Evolutionary conservation across 1,140 invertebrate genomes (phyloP).

Genomic region (Leptoteleia sp.): DNA sequence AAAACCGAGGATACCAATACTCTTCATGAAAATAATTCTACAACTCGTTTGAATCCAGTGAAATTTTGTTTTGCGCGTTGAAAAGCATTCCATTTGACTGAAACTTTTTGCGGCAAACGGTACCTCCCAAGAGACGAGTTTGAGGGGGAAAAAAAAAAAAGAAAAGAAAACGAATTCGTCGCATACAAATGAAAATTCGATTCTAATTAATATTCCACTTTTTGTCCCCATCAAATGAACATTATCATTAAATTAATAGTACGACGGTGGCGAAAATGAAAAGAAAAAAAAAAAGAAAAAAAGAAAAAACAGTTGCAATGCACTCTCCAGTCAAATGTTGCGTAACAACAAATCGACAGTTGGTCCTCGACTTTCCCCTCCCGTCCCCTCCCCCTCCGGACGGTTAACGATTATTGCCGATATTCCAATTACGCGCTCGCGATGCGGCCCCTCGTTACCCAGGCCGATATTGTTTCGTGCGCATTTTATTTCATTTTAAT

Average conservation of each 20-base stretch:
- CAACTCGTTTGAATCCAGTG: no score
- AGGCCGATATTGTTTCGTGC: slow-evolving; percentile 25
- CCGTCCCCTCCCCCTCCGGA: slow-evolving; percentile 23
- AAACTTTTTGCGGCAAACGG: slow-evolving; percentile 1
- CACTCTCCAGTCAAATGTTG: slow-evolving; percentile 20
- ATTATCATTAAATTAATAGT: slow-evolving; percentile 42
- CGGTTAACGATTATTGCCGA: slow-evolving; percentile 43
- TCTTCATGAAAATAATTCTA: no score
- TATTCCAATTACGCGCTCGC: slow-evolving; percentile 24
- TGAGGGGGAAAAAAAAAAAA: no score
- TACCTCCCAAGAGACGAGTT: slow-evolving; percentile 6
- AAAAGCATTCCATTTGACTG: slow-evolving; percentile 1
- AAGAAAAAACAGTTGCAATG: slow-evolving; percentile 21
- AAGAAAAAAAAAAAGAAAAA: no score
- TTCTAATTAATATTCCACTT: slow-evolving; percentile 37
- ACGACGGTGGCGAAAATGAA: no score
- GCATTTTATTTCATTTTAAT: slow-evolving; percentile 54
- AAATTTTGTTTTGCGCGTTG: slow-evolving; percentile 8
- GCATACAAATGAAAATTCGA: slow-evolving; percentile 29
- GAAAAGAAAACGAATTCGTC: slow-evolving; percentile 10
- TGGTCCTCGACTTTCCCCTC: slow-evolving; percentile 16
- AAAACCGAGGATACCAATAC: no score
- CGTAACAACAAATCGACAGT: slow-evolving; percentile 6
- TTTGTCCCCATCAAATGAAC: slow-evolving; percentile 33
- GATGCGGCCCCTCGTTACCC: slow-evolving; percentile 15